phyloP scores from a whole-genome alignment of 30 jellyfish, hydroid and myxozoan species.

The Hydractinia symbiolongicarpus region DNA sequence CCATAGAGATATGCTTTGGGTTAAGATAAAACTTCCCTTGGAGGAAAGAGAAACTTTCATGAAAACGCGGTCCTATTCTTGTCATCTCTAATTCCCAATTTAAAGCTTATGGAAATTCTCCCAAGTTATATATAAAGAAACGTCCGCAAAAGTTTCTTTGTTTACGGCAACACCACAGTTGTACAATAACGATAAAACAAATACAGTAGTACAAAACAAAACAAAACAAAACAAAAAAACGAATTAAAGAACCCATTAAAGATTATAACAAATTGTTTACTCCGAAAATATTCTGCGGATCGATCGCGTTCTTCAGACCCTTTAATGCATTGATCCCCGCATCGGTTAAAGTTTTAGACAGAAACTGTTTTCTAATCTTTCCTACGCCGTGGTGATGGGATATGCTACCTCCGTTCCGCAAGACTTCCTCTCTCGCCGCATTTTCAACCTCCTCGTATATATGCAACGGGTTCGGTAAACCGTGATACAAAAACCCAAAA shows the following conservation, averaged over 20 bases:
- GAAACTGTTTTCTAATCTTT: slow-evolving; percentile 65
- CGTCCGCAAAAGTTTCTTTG: too few species aligned
- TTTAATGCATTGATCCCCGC: slow-evolving; percentile 72
- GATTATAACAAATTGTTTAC: slow-evolving; percentile 68
- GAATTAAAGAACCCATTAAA: neutral
- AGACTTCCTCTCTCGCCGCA: slow-evolving; percentile 90
- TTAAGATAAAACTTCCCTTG: too few species aligned
- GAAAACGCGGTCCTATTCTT: too few species aligned
- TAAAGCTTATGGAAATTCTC: too few species aligned
- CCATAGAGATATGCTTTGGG: too few species aligned
- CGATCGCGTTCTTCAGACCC: slow-evolving; percentile 74
- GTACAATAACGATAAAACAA: neutral
- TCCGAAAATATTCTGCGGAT: slow-evolving; percentile 79
- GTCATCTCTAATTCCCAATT: too few species aligned
- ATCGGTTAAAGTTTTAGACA: slow-evolving; percentile 50
- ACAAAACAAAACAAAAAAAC: neutral
- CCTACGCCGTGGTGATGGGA: slow-evolving; percentile 98
- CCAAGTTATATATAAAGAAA: too few species aligned
- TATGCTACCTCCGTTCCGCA: slow-evolving; percentile 92
- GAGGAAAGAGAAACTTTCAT: too few species aligned
- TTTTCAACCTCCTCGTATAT: slow-evolving; percentile 73
- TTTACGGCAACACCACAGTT: neutral
- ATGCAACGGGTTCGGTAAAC: slow-evolving; percentile 66
- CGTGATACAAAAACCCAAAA: slow-evolving; percentile 81
- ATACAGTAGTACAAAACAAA: neutral